phyloP scores from a whole-genome alignment of 1,140 invertebrate species.

The Drosophila equinoxialis region DNA sequence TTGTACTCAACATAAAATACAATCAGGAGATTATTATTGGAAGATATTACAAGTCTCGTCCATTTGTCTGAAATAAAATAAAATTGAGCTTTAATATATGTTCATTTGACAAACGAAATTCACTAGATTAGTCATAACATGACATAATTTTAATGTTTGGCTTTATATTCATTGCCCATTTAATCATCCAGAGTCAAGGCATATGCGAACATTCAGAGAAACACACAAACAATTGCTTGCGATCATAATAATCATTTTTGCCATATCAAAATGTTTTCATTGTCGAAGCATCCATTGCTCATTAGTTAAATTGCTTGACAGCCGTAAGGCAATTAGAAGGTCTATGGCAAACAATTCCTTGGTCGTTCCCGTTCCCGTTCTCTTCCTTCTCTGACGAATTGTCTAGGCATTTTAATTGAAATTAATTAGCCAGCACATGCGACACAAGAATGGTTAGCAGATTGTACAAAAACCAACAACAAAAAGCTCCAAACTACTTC shows the following conservation, averaged over 20 bases:
- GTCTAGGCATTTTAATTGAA: constrained; percentile 81
- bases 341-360: constrained; percentile 59
- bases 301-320: constrained; percentile 57
- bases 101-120: no score
- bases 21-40: no score
- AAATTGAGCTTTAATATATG: no score
- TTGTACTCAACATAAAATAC: no score
- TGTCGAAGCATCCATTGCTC: constrained; percentile 15
- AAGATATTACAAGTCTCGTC: no score
- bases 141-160: no score
- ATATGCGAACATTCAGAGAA: no score
- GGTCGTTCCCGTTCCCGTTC: neutral
- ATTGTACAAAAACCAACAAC: constrained; percentile 34
- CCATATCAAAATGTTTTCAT: constrained; percentile 44
- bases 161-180: no score
- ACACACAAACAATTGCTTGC: neutral
- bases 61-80: no score
- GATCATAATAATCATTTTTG: constrained; percentile 11
- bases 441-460: constrained; percentile 56
- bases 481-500: constrained; percentile 63
- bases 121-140: no score
- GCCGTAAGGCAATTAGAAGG: constrained; percentile 74
- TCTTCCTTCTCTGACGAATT: constrained; percentile 37
- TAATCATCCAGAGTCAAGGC: no score
- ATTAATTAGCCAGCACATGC: constrained; percentile 72